A percentile compares a stretch with the other conserved stretches of the same genome.
Conservation (phyloP, 2,888 invertebrate genomes). For the Eristalis intricaria region DNA sequence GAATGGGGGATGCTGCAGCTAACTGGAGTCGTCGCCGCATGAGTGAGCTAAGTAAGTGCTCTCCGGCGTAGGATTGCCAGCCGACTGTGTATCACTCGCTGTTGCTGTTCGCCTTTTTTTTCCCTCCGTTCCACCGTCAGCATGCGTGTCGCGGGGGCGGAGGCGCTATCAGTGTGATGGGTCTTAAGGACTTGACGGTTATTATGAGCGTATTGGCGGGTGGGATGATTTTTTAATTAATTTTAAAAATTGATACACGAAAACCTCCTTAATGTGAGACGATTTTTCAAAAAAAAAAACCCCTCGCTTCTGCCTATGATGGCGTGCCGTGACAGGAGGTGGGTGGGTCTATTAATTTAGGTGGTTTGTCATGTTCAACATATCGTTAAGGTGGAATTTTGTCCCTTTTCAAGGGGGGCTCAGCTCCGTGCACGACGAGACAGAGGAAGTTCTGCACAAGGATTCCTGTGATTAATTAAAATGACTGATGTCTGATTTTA, state of each 20-base stretch:
- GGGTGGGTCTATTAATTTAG: slow-evolving; percentile 47
- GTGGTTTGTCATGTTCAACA: slow-evolving; percentile 55
- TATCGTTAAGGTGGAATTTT: slow-evolving; percentile 42
- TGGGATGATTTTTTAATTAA: slow-evolving; percentile 59
- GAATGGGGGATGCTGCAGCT: neutral
- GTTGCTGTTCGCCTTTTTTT: neutral
- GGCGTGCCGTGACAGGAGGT: neutral
- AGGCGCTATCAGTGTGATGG: neutral
- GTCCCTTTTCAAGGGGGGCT: slow-evolving; percentile 3
- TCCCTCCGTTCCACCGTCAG: neutral
- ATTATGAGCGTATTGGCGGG: slow-evolving; percentile 22
- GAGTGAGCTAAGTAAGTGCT: slow-evolving; percentile 61
- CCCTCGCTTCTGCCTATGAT: neutral
- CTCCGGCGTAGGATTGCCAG: slow-evolving; percentile 32
- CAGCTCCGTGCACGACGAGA: neutral
- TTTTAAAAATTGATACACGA: slow-evolving; percentile 56
- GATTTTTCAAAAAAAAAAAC: slow-evolving; percentile 25
- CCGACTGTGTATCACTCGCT: slow-evolving; percentile 18
- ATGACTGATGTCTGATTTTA: slow-evolving; percentile 53
- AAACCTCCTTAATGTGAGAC: slow-evolving; percentile 31
- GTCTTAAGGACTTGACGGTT: slow-evolving; percentile 25
- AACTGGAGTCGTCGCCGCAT: slow-evolving; percentile 22
- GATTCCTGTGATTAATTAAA: slow-evolving; percentile 66
- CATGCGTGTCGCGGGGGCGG: neutral
- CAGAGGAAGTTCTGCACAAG: slow-evolving; percentile 20